Percentiles rank a stretch among this genome's conserved stretches.
These are phyloP conservation scores for Oeneis ivallda DNA, from an alignment of 2,888 invertebrate genomes.

Conservation along the genomic window DNA sequence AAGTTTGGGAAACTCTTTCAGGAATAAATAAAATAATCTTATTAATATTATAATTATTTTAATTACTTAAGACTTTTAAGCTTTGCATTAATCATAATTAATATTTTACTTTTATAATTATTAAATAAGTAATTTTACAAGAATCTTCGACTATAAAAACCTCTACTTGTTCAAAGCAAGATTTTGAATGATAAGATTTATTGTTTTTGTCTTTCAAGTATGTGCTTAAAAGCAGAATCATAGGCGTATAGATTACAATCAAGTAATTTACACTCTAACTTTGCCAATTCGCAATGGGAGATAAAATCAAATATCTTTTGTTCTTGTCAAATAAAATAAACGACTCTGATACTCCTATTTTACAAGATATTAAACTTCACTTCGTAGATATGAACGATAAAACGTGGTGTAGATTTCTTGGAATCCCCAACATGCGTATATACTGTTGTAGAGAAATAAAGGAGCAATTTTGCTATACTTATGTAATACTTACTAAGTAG, in stretches of 20 bases:
- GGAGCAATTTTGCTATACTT: neutral
- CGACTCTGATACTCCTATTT: slow-evolving; percentile 38
- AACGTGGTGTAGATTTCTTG: slow-evolving; percentile 32
- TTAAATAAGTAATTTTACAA: no score
- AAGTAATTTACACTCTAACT: slow-evolving; percentile 27
- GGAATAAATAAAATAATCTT: no score
- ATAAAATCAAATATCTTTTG: slow-evolving; percentile 40
- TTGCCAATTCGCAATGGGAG: slow-evolving; percentile 33
- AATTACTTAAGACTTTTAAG: no score
- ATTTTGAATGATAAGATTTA: neutral
- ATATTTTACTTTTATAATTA: no score
- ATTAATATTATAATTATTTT: no score
- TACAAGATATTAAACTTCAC: slow-evolving; percentile 38
- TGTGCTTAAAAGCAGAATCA: slow-evolving; percentile 5
- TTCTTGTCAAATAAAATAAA: slow-evolving; percentile 41
- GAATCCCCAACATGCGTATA: slow-evolving; percentile 25
- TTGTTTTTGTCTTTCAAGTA: neutral
- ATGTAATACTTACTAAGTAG: neutral
- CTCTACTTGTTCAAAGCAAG: no score
- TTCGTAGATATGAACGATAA: slow-evolving; percentile 38
- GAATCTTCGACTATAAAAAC: no score
- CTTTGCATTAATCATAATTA: no score
- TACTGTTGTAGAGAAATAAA: neutral
- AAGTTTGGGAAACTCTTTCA: no score
- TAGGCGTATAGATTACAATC: slow-evolving; percentile 21